Evolutionary conservation across 2,113 vertebrate species (phyloP).

Genomic region (Grantiella picta): DNA sequence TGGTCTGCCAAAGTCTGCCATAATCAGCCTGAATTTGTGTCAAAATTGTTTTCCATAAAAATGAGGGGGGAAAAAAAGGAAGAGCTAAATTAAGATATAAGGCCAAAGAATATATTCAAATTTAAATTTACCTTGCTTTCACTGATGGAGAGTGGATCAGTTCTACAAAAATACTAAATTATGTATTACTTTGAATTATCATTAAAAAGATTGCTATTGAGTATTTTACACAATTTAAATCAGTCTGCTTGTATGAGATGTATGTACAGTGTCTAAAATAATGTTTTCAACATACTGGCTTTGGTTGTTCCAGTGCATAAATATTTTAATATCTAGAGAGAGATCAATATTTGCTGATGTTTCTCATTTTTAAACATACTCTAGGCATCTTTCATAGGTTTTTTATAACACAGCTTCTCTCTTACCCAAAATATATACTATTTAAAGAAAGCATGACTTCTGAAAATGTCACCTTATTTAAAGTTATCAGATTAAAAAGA

Average conservation of each 20-base stretch:
- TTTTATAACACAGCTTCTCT: not conserved
- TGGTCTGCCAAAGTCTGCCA: not conserved
- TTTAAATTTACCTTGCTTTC: slow-evolving; percentile 14
- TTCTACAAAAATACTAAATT: not conserved
- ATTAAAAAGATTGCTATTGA: not conserved
- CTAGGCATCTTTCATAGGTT: not conserved
- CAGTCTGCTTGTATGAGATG: not conserved
- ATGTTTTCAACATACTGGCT: not conserved
- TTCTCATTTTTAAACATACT: not conserved
- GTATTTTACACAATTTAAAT: not conserved
- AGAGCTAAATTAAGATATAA: not conserved
- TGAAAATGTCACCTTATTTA: not conserved
- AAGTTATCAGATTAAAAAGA: not conserved
- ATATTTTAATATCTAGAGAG: not conserved
- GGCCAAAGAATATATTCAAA: not conserved
- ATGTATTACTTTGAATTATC: not conserved
- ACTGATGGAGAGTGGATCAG: not conserved
- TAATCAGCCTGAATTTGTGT: slow-evolving; percentile 1
- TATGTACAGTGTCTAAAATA: not conserved
- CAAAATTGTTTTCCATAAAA: not conserved
- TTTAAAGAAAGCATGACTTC: not conserved
- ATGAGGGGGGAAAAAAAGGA: not conserved
- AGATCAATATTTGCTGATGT: not conserved
- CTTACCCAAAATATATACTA: not conserved
- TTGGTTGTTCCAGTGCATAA: not conserved